Base-by-base conservation (phyloP, 92 coral and sea anemone genomes). In the Siderastrea siderea region DNA sequence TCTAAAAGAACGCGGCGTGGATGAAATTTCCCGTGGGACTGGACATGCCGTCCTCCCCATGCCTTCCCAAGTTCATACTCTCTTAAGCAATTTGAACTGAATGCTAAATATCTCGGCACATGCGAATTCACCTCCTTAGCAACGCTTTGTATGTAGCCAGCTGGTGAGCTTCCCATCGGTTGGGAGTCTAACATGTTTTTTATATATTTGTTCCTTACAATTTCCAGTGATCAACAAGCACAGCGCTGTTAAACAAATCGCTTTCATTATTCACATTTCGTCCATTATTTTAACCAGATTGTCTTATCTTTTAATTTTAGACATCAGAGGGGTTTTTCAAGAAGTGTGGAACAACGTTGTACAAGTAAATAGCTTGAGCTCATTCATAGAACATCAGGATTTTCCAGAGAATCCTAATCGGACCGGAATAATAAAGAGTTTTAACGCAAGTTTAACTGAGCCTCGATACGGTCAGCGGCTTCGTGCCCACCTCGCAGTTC, bases 301-400 rank as follows among this genome's bases (percentile, higher is more conserved):
- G 45, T n/a, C 46, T 12, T 10, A 8, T 38, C 12, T 6, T 71
- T 16, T 71, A 4, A 6, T 55, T 82, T 5, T 44, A 82, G 86
- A 82, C 9, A 46, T 71, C 78, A 70, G 71, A 82, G 86, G 86
- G 17, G 58, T 82, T 57, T 82, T 82, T 7, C 86, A 68, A 82
- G 86, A 82, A 70, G 75, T 69, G 45, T 82, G 86, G 86, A n/a
- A 3, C 3, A 62, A 70, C 64, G 16, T 15, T 10, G 58, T 71
- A 47, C 68, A 70, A 55, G 46, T 16, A 17, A 12, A 58, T 48
- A 70, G 57, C 69, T 11, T 71, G 78, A 82, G 48, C 38, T 69
- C 78, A 14, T 47, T 82, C 54, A 46, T 71, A 6, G 78, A 82
- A 13, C 78, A 54, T 82, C 59, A 11, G 8, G 66, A 46, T 47